Conservation (phyloP, 2,797 vertebrate species). For the Galagoides demidoff region DNA sequence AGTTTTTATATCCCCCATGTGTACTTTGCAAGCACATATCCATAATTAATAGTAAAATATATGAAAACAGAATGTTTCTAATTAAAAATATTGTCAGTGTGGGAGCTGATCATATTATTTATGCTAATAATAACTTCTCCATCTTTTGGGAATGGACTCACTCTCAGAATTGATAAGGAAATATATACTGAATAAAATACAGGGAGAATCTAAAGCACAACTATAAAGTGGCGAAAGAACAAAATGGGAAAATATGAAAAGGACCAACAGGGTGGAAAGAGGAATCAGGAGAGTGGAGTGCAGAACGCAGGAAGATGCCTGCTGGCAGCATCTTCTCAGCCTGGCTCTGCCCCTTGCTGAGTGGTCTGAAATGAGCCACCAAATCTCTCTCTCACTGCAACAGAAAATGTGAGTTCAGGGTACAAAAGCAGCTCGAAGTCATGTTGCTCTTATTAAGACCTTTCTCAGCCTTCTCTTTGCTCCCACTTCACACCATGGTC, state of each 20-base stretch:
- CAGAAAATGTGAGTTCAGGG: background rate
- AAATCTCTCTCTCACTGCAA: background rate
- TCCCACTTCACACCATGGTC: background rate
- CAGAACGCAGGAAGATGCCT: background rate
- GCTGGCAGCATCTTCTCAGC: background rate
- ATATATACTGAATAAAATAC: background rate
- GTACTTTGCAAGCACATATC: background rate
- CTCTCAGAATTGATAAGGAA: constrained; percentile 27
- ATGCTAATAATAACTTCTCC: background rate
- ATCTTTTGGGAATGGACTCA: background rate
- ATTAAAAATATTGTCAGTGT: background rate
- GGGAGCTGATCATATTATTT: background rate
- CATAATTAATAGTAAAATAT: constrained; percentile 16
- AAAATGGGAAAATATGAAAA: background rate
- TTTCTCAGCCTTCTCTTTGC: background rate
- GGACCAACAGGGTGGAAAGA: background rate
- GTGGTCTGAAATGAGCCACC: background rate
- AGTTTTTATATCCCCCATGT: background rate
- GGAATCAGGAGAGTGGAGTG: background rate
- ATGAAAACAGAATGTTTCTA: background rate
- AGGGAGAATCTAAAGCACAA: background rate
- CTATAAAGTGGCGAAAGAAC: background rate
- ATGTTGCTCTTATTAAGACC: background rate
- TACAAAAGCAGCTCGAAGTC: constrained; percentile 10
- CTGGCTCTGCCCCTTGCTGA: background rate